Base-by-base conservation (phyloP, 2,888 invertebrate species). In the Shargacucullia verbasci region DNA sequence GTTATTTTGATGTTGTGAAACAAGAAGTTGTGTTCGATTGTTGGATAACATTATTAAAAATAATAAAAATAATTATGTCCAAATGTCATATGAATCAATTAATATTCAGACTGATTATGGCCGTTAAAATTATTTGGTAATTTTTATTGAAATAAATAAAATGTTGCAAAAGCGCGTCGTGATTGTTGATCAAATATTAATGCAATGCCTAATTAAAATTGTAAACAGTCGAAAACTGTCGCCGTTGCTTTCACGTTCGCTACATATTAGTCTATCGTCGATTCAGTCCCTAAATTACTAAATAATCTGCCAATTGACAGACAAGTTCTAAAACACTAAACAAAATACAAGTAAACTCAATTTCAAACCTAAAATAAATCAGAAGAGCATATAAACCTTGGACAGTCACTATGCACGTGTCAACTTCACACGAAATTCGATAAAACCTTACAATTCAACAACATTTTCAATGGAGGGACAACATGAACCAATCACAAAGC, bases 231-330 rank as follows among this genome's bases (percentile, higher is more conserved):
- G 29, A 9, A 29, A 29, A 29, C 29, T 29, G 29, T 29, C 29
- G 4, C 7, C 29, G 1, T 8, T 9, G 29, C 29, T 29, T 29
- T 29, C 7, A 29, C 29, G 8, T 29, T 1, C 29, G 7, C 9
- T 29, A 8, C 64, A 64, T 68, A 20, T 64, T 67, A 64, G 48
- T 40, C 37, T 47, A 48, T 38, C 38, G 63, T 50, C 54, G 47
- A 37, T 14, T 5, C 52, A 20, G 25, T 12, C 54, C 68, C 38
- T 48, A 60, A 65, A 66, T 62, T 43, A 52, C 62, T 62, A 50
- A 61, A 68, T 56, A 66, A 66, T 50, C 50, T 47, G 20, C 31
- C 56, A 34, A 14, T 43, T 35, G 69, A 68, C 44, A 33, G 62
- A 66, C 56, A 50, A 52, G 25, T 10, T 33, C n/a, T 5, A n/a